A percentile compares a stretch with the other conserved stretches of the same genome.
Conservation (phyloP, 2,113 vertebrate genomes). For the Tragulus kanchil region DNA sequence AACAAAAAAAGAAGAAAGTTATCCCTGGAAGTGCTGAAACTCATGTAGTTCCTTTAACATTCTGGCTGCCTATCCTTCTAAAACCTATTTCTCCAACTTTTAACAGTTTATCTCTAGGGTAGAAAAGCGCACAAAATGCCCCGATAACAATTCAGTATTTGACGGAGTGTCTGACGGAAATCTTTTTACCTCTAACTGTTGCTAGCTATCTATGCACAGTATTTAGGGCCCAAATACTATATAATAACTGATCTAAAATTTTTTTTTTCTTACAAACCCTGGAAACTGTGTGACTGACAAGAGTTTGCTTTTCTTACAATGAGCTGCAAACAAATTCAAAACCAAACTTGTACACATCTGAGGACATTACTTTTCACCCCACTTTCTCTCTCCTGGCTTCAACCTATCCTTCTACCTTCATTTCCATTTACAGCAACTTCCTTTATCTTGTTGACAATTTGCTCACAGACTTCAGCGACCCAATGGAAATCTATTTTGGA, state of each 20-base stretch:
- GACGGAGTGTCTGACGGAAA: not conserved
- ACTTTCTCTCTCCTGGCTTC: not conserved
- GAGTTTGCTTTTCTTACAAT: not conserved
- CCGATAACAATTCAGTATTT: not conserved
- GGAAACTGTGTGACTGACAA: not conserved
- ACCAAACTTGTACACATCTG: not conserved
- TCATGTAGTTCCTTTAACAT: not conserved
- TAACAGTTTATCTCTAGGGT: not conserved
- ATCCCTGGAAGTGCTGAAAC: not conserved
- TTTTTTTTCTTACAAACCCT: constrained; percentile 1
- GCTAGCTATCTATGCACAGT: not conserved
- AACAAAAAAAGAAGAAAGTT: not conserved
- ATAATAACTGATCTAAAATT: not conserved
- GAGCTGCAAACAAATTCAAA: constrained; percentile 26
- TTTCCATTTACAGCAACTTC: constrained; percentile 2
- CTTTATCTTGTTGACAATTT: not conserved
- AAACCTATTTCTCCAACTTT: constrained; percentile 22
- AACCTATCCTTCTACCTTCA: constrained; percentile 24
- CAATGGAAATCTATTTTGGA: constrained; percentile 34
- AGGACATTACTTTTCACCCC: not conserved
- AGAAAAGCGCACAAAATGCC: constrained; percentile 41
- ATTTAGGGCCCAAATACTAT: not conserved
- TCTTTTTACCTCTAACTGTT: not conserved
- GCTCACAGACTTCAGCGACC: not conserved
- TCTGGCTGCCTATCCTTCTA: not conserved